These are phyloP conservation scores for Sphaerodactylus townsendi DNA, from an alignment of 2,113 vertebrate species.

Conservation along the genomic window DNA sequence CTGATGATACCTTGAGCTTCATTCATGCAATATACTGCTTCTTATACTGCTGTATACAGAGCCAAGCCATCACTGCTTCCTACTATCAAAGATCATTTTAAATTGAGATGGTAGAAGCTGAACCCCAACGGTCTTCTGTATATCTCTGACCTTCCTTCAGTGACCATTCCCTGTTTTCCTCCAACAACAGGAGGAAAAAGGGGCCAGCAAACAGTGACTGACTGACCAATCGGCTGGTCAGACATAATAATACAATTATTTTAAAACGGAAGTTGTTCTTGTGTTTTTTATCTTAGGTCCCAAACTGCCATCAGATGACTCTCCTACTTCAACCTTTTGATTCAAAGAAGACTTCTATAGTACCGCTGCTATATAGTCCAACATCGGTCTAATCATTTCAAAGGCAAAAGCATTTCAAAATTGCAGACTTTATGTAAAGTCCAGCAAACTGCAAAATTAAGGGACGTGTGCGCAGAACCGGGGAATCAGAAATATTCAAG, in stretches of 20 bases:
- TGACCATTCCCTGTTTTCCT: background rate
- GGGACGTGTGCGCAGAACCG: background rate
- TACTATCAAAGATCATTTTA: background rate
- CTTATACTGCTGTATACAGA: background rate
- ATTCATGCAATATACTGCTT: background rate
- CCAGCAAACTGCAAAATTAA: background rate
- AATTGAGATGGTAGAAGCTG: background rate
- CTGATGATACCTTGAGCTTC: background rate
- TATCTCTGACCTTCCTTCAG: background rate
- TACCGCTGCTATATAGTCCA: background rate
- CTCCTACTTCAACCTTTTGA: background rate
- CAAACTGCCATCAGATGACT: background rate
- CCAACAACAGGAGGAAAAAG: background rate
- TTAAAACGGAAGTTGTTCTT: background rate
- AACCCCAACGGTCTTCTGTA: background rate
- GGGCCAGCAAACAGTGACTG: background rate
- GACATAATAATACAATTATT: background rate
- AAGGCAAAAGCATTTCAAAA: background rate
- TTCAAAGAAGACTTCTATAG: background rate
- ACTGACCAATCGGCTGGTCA: background rate
- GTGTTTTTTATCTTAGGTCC: background rate
- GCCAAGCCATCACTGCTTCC: too few relatives aligned
- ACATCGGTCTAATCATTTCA: too few relatives aligned
- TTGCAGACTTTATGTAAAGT: background rate
- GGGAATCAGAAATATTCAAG: background rate